These are phyloP conservation scores for Corynorhinus townsendii DNA, from an alignment of 2,113 vertebrate species.

Conservation along the genomic window DNA sequence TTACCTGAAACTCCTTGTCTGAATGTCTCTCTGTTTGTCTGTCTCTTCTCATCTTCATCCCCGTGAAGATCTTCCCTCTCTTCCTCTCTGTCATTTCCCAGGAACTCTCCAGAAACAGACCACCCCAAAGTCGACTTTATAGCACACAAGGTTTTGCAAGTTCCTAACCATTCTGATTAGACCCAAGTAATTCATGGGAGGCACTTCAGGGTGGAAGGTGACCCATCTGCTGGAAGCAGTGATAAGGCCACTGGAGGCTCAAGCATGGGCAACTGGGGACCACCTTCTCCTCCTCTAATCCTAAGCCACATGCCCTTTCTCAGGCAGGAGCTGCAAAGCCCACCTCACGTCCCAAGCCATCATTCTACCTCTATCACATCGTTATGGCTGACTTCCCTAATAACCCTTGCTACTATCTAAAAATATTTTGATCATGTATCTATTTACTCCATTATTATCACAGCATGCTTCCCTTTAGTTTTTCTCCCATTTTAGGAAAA, in stretches of 20 bases:
- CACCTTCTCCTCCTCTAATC: neutral
- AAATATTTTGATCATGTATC: neutral
- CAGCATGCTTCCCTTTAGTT: neutral
- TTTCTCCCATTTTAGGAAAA: neutral
- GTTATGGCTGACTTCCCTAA: neutral
- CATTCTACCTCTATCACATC: neutral
- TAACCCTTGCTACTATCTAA: neutral
- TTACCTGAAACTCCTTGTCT: neutral
- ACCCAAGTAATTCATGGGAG: slow-evolving; percentile 45
- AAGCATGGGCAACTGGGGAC: accelerated
- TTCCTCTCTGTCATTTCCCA: neutral
- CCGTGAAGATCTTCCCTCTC: neutral
- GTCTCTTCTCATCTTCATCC: neutral
- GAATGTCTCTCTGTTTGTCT: neutral
- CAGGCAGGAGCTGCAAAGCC: neutral
- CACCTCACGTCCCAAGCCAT: neutral
- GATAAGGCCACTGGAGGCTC: neutral
- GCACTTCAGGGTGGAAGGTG: neutral
- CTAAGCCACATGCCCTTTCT: neutral
- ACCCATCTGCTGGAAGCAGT: neutral
- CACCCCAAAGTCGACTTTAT: slow-evolving; percentile 55
- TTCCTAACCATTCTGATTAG: slow-evolving; percentile 58
- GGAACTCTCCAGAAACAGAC: slow-evolving; percentile 28
- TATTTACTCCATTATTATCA: neutral
- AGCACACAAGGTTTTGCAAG: slow-evolving; percentile 49